A percentile compares a stretch with the other conserved stretches of the same genome.
Evolutionary conservation across 1,140 invertebrate genomes (phyloP).

Genomic region (Ridgeia piscesae): DNA sequence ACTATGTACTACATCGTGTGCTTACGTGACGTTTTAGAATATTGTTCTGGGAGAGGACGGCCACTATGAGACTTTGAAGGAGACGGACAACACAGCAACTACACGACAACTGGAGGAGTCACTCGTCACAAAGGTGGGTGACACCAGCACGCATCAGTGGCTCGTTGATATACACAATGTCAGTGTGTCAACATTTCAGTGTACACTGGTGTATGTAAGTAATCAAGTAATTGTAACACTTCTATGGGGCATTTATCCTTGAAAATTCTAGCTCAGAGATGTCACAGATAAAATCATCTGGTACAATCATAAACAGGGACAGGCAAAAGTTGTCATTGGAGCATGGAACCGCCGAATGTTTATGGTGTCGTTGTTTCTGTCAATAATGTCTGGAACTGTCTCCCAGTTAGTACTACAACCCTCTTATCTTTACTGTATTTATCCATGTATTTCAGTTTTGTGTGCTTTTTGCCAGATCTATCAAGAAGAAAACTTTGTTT

Average conservation of each 20-base stretch:
- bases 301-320: too few relatives aligned
- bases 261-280: too few relatives aligned
- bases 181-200: background rate
- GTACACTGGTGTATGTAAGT: background rate
- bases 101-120: background rate
- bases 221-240: too few relatives aligned
- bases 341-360: too few relatives aligned
- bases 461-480: too few relatives aligned
- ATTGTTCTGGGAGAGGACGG: background rate
- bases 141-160: background rate
- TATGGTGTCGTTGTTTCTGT: background rate
- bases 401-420: background rate
- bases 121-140: background rate
- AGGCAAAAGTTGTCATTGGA: too few relatives aligned
- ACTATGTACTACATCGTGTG: background rate
- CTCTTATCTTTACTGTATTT: too few relatives aligned
- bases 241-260: too few relatives aligned
- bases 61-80: background rate
- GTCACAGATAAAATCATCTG: too few relatives aligned
- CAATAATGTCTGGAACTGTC: background rate
- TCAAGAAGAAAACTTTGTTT: too few relatives aligned
- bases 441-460: too few relatives aligned
- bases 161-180: background rate
- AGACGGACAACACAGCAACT: background rate
- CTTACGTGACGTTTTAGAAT: background rate